These are phyloP conservation scores for Pelmatolapia mariae DNA, from an alignment of 2,113 vertebrate genomes.

Conservation along the genomic window DNA sequence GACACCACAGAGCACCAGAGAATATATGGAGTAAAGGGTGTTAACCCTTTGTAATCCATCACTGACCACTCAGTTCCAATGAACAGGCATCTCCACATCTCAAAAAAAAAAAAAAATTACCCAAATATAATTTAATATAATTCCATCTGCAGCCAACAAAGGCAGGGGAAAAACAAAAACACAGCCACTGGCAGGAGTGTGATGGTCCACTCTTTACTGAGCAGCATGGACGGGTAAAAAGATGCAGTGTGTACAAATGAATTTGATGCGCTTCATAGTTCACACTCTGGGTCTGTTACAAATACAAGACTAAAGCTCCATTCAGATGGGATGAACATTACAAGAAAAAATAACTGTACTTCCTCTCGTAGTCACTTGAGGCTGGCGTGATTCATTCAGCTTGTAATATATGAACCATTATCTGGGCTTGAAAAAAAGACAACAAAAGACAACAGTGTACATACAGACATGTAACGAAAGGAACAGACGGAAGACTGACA, in stretches of 20 bases:
- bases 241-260: neutral
- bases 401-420: neutral
- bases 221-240: neutral
- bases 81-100: neutral
- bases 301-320: neutral
- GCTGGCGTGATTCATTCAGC: neutral
- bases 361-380: neutral
- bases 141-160: neutral
- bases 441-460: neutral
- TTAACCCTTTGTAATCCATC: neutral
- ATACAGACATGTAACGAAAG: neutral
- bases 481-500: neutral
- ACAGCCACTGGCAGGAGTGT: neutral
- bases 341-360: neutral
- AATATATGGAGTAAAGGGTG: neutral
- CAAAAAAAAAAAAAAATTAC: neutral
- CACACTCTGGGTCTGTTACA: neutral
- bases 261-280: neutral
- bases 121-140: neutral
- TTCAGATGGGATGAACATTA: neutral
- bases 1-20: neutral
- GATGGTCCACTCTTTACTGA: neutral
- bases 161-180: neutral
- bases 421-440: neutral
- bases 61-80: neutral